These are phyloP conservation scores for Malaclemys terrapin DNA, from an alignment of 2,113 vertebrate genomes.

Conservation along the genomic window DNA sequence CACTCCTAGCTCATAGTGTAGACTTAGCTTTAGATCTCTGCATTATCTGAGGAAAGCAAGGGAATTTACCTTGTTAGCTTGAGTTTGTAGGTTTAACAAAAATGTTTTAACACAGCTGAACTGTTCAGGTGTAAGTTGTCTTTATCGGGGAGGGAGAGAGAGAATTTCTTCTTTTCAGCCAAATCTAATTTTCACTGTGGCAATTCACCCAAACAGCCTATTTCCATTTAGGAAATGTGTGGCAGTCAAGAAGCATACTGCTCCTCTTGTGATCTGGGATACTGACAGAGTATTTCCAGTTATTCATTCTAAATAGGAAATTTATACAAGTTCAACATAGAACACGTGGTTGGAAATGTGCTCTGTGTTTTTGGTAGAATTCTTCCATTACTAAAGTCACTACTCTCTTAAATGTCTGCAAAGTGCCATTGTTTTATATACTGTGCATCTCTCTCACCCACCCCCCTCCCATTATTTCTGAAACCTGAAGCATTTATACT, in stretches of 20 bases:
- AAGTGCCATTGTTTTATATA: background rate
- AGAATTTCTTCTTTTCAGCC: constrained; percentile 67
- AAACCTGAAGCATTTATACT: background rate
- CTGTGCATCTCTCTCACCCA: background rate
- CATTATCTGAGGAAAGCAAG: constrained; percentile 13
- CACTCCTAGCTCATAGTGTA: too few species aligned
- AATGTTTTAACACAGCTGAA: constrained; percentile 65
- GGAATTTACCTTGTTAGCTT: constrained; percentile 50
- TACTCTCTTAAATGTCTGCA: constrained; percentile 16
- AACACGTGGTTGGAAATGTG: constrained; percentile 67
- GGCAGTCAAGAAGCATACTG: constrained; percentile 64
- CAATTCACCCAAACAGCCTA: constrained; percentile 59
- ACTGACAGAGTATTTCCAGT: constrained; percentile 70
- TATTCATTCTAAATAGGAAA: constrained; percentile 68
- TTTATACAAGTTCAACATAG: constrained; percentile 61
- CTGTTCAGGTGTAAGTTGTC: constrained; percentile 68
- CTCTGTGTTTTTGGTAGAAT: constrained; percentile 56
- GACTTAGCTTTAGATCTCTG: constrained; percentile 18
- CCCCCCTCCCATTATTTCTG: background rate
- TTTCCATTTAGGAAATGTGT: constrained; percentile 49
- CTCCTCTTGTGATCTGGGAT: constrained; percentile 66
- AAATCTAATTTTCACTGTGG: constrained; percentile 66
- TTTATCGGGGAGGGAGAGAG: constrained; percentile 61
- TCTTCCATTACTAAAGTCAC: constrained; percentile 46
- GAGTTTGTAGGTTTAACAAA: constrained; percentile 60